Conservation (phyloP, 2,113 vertebrate species). For the Polypterus senegalus region DNA sequence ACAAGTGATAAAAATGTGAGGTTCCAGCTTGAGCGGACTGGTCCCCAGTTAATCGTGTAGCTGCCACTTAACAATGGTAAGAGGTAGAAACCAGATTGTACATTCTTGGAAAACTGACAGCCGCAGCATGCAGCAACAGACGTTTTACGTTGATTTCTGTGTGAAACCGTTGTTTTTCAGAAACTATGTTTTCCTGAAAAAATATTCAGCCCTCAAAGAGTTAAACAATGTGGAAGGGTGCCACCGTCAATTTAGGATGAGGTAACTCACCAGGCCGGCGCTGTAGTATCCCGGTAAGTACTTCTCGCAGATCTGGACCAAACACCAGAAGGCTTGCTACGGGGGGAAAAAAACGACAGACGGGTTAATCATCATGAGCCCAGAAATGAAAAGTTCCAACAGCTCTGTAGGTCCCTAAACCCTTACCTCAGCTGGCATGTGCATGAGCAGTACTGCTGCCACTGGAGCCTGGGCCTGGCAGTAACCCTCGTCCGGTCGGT, state of each 20-base stretch:
- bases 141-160: no score
- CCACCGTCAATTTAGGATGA: neutral
- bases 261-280: constrained; percentile 68
- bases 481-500: constrained; percentile 76
- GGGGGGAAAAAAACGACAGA: constrained; percentile 16
- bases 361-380: neutral
- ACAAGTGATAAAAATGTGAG: no score
- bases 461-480: constrained; percentile 85
- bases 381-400: neutral
- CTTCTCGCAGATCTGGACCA: constrained; percentile 85
- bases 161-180: no score
- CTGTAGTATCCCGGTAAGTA: constrained; percentile 86
- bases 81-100: no score
- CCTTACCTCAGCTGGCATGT: constrained; percentile 83
- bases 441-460: constrained; percentile 80
- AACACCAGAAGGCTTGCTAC: constrained; percentile 89
- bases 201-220: no score
- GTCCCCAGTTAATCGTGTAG: no score
- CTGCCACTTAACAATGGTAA: no score
- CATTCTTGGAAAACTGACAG: no score
- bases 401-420: neutral
- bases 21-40: no score
- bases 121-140: no score
- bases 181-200: no score
- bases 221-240: neutral